These are phyloP conservation scores for Lagria hirta DNA, from an alignment of 2,888 invertebrate species.

Conservation along the genomic window DNA sequence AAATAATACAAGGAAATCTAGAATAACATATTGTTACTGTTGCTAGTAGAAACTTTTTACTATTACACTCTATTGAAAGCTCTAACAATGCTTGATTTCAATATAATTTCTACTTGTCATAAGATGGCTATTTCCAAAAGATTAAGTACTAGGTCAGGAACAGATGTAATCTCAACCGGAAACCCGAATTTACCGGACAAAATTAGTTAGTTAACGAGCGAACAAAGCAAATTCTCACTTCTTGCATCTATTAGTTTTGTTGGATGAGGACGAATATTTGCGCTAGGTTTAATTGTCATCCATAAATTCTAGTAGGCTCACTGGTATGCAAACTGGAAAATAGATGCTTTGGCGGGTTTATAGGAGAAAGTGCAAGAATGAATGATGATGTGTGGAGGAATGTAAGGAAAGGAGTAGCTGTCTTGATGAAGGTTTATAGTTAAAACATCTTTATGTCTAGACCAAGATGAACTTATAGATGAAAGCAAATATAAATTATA, in stretches of 20 bases:
- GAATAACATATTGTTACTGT: too few species aligned
- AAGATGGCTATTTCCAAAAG: conserved; percentile 36
- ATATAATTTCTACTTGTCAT: conserved; percentile 29
- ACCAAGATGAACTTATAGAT: too few species aligned
- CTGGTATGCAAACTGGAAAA: conserved; percentile 32
- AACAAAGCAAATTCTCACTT: conserved; percentile 37
- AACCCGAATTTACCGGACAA: conserved; percentile 37
- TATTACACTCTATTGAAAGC: too few species aligned
- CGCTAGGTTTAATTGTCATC: conserved; percentile 35
- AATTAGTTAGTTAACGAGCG: conserved; percentile 36
- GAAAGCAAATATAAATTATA: too few species aligned
- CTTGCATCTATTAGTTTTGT: conserved; percentile 37
- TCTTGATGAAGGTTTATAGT: too few species aligned
- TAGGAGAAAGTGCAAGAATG: conserved; percentile 14
- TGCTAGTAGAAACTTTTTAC: too few species aligned
- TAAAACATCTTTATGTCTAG: too few species aligned
- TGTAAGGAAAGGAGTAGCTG: too few species aligned
- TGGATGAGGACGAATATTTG: conserved; percentile 31
- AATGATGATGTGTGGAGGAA: conserved; percentile 29
- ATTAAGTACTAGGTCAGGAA: conserved; percentile 38
- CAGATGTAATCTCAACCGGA: conserved; percentile 39
- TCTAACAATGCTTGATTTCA: conserved; percentile 5
- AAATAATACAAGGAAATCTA: too few species aligned
- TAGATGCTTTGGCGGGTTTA: too few species aligned
- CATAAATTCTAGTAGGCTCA: conserved; percentile 32